Evolutionary conservation across 2,888 invertebrate species (phyloP), one percentile per base, ranked within the genome.

Genomic region (Drosophila borealis): DNA sequence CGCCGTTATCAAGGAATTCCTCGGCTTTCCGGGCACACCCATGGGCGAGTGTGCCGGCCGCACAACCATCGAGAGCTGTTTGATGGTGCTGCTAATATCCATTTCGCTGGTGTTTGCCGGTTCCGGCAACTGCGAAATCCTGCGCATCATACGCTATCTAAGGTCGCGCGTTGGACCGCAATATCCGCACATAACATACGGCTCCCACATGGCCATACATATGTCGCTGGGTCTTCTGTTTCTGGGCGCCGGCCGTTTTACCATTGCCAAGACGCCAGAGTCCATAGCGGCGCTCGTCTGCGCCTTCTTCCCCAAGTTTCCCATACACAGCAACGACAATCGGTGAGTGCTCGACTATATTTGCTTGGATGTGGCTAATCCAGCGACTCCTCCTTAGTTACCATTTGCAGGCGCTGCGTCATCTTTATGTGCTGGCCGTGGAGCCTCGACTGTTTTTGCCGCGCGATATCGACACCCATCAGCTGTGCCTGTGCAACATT

Each of bases 221-320:
- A 97, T 98, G 96, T 96, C 98, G 0, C 93, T 98, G 42, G 99
- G 99, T 0, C 94, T 99, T 72, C 93, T 99, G 44, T 99, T 98
- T 93, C 93, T 99, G 51, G 99, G 99, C 8, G 98, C 98, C 21
- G 98, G 99, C 1, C 95, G 97, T 76, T 97, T 95, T 76, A 96
- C 97, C 0, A 93, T 98, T 33, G 95, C 96, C 13, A 96, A 97
- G 55, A 95, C 96, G 2, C 96, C 97, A 2, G 94, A 95, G 37
- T 96, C 98, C 0, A 95, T 99, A 9, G 99, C 98, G 0, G 97
- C 98, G 0, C 93, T 99, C 69, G 93, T 99, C 44, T 97, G 97
- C 82, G 97, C 99, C 0, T 96, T 99, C 91, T 99, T 98, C 93
- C 99, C 99, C 0, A 98, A 98, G 91, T 99, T 98, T 92, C 98